Percentiles rank a stretch among this genome's conserved stretches.
phyloP scores from a whole-genome alignment of 2,797 vertebrate species.

The Intellagama lesueurii region DNA sequence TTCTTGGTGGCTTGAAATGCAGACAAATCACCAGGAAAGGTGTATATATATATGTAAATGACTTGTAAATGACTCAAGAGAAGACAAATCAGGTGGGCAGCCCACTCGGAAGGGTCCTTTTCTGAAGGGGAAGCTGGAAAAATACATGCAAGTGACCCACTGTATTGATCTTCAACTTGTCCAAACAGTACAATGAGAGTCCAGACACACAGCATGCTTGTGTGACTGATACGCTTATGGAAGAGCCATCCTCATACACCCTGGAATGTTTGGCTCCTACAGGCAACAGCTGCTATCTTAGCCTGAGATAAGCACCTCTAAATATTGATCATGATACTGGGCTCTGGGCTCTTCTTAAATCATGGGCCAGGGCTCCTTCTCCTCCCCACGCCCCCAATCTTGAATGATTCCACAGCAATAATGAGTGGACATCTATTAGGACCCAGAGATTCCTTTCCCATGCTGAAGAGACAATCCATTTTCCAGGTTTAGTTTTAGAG shows the following conservation, averaged over 20 bases:
- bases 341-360: not conserved
- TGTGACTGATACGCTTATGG: not conserved
- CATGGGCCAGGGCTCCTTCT: not conserved
- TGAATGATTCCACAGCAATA: not conserved
- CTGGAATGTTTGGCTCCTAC: not conserved
- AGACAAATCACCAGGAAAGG: not conserved
- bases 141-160: not conserved
- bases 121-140: not conserved
- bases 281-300: not conserved
- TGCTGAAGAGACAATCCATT: not conserved
- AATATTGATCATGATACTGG: not conserved
- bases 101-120: not conserved
- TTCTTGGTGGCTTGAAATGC: not conserved
- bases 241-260: not conserved
- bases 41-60: too few species aligned
- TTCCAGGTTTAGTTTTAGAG: not conserved
- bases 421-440: not conserved
- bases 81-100: not conserved
- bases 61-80: not conserved
- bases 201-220: not conserved
- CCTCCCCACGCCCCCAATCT: not conserved
- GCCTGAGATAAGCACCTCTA: constrained; percentile 4
- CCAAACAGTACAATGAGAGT: not conserved
- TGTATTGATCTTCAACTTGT: not conserved
- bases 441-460: not conserved